Base-by-base conservation (phyloP, 2,888 invertebrate species). In the Odontocolon sp. region DNA sequence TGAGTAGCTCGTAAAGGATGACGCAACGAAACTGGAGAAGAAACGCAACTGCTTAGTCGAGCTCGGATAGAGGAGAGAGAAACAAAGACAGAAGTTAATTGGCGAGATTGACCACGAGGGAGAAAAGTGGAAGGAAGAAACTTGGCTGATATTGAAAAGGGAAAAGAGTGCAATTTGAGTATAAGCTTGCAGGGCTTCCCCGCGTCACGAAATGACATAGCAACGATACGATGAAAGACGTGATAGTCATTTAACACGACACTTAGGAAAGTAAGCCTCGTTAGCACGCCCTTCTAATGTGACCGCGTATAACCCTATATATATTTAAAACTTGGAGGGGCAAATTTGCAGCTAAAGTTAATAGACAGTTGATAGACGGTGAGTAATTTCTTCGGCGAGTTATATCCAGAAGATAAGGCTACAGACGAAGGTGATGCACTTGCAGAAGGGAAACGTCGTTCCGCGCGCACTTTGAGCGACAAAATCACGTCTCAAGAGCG, bases 221-320 rank as follows among this genome's bases (percentile, higher is more conserved):
- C 72, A 76, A 72, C 61, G 66, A 59, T 68, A 31, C 50, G 70
- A 73, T 73, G 72, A 78, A 77, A 63, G 63, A 69, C 68, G 78
- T 74, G 67, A 80, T 77, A 69, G 77, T 72, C 76, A 78, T 72
- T 80, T 80, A 66, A 72, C 67, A 64, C 63, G 73, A 71, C 63
- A 69, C 61, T 80, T 73, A 56, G 68, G 72, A 64, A 42, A 80
- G 70, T 77, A 66, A 26, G 61, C 50, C 56, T 78, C 70, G 72
- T 79, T 77, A 66, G 70, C 52, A 8, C 28, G 36, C 61, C 50
- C 69, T 59, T 66, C 42, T 70, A 38, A 56, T 26, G 5, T 16
- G 40, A 23, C 59, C 42, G 28, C 16, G 26, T 38, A 40, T 26
- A 16, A 28, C 6, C 14, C 18, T 45, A 18, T n/a, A 38, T 21